Conservation (phyloP, 2,113 vertebrate species). For the Oreochromis aureus region DNA sequence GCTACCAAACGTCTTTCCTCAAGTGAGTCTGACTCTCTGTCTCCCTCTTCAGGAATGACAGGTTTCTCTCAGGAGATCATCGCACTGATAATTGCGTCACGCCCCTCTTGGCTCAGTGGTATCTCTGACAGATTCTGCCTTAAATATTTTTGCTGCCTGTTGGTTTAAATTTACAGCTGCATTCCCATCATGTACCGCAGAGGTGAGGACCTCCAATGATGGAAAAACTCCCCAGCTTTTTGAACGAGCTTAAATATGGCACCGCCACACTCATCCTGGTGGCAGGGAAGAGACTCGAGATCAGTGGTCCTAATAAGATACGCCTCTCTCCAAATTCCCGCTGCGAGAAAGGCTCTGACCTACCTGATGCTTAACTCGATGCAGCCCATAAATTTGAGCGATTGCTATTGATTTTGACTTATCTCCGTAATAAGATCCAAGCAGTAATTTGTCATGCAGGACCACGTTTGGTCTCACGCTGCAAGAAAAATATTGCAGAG, state of each 20-base stretch:
- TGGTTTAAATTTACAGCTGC: not conserved
- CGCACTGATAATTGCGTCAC: not conserved
- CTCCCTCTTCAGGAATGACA: slow-evolving; percentile 65
- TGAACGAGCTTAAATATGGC: not conserved
- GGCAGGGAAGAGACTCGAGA: not conserved
- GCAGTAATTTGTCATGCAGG: not conserved
- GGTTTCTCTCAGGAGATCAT: not conserved
- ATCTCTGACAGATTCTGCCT: not conserved
- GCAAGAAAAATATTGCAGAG: not conserved
- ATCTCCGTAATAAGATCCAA: not conserved
- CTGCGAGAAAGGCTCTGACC: not conserved
- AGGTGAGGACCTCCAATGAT: not conserved
- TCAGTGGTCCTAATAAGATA: not conserved
- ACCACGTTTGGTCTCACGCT: not conserved
- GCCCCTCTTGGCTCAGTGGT: not conserved
- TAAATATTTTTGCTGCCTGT: not conserved
- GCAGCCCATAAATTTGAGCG: not conserved
- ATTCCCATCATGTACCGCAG: not conserved
- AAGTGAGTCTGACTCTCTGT: slow-evolving; percentile 53
- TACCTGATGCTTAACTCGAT: not conserved
- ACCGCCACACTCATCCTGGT: not conserved
- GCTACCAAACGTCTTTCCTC: not conserved
- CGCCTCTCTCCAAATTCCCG: not conserved
- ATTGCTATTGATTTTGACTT: not conserved
- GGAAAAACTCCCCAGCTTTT: not conserved